These are phyloP conservation scores for Cacatua alba DNA, from an alignment of 2,113 vertebrate genomes.

Conservation along the genomic window DNA sequence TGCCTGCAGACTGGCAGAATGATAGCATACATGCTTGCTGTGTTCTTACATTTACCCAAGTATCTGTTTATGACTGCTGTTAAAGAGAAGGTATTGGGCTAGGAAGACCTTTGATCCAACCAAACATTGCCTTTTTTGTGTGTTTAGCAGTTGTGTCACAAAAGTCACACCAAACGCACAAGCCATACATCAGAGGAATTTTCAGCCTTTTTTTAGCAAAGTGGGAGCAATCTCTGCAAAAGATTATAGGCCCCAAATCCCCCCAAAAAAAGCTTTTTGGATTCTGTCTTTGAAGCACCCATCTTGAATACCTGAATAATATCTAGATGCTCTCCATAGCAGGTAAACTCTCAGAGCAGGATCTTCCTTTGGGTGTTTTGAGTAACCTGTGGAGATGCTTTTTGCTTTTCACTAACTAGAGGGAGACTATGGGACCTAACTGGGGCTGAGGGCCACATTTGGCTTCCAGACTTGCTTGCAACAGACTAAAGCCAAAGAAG, in stretches of 20 bases:
- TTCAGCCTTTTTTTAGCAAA: background rate
- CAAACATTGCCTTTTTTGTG: background rate
- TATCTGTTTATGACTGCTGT: background rate
- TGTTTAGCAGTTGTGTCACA: background rate
- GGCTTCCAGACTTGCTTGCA: background rate
- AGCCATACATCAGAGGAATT: background rate
- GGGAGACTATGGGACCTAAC: accelerated
- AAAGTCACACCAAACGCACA: accelerated
- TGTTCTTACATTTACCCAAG: background rate
- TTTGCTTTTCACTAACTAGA: background rate
- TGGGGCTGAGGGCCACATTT: background rate
- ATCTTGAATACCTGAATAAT: background rate
- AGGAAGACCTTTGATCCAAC: background rate
- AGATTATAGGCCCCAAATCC: background rate
- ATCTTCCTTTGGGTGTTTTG: background rate
- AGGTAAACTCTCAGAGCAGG: background rate
- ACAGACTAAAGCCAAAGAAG: background rate
- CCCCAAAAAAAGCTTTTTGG: background rate
- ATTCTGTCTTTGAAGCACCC: background rate
- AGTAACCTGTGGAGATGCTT: background rate
- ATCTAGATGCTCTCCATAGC: background rate
- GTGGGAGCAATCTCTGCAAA: background rate
- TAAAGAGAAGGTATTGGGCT: background rate
- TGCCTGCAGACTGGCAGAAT: background rate
- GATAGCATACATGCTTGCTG: background rate